Base-by-base conservation (phyloP, 2,113 vertebrate genomes). In the Caranx melampygus region DNA sequence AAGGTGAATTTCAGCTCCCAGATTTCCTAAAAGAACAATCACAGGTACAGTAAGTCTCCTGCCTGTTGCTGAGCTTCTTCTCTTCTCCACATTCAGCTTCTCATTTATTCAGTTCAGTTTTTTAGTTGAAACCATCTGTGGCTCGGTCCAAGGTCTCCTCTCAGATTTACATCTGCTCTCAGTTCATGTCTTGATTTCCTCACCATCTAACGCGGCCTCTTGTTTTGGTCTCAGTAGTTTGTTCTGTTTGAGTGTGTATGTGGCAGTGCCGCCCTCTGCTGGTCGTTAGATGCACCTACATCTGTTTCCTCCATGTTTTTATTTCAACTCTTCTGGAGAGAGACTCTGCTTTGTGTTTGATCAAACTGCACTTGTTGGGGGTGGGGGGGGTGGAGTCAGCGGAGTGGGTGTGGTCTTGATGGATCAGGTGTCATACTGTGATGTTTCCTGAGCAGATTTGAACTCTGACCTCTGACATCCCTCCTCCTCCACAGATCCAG, bases 1-100 rank as follows among this genome's bases (percentile, higher is more conserved):
- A 98, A 95, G 98, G 98, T 93, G 97, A 98, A 97, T 99, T 99
- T 95, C 97, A 97, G 88, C 97, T 98, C 61, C 98, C 98, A 81
- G 97, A 98, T 88, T 99, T 99, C 91, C 97, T 99, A 82, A 98
- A 96, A 96, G 97, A 97, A 89, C 95, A 97, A 88, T 95, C 95
- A 92, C 97, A 99, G 98, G 97, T 99, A 97, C 88, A 84, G 90
- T 94, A 84, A 88, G 73, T 76, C 75, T 81, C 83, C 92, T 93
- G 92, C 90, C 92, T 94, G 93, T 91, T 71, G 83, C 86, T 87
- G 68, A 74, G 62, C 77, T 65, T 79, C 52, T 34, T 49, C 6
- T 72, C 73, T 52, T 63, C 33, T 51, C 18, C 31, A 49, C 79
- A 71, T 81, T 72, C 26, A 62, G 51, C n/a, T 21, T 45, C 54